phyloP scores from a whole-genome alignment of 64 coral and sea anemone genomes.

The Porites lutea region DNA sequence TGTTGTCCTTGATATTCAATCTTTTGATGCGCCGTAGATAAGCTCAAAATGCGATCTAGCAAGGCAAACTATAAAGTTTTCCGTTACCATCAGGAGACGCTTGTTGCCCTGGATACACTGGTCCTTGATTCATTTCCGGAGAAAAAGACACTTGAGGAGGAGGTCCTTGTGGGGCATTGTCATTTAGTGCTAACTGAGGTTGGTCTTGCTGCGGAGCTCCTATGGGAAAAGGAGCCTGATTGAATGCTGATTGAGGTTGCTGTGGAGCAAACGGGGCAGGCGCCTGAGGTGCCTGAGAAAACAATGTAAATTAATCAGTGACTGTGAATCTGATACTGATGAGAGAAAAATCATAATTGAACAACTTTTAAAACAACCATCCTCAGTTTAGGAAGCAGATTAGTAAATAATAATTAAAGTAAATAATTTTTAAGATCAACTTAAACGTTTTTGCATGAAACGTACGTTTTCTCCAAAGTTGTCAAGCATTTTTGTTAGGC shows the following conservation, averaged over 20 bases:
- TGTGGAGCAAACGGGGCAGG: neutral
- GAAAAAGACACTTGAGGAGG: conserved; percentile 7
- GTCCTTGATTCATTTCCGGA: conserved; percentile 20
- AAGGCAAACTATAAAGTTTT: too few relatives aligned
- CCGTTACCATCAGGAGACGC: neutral
- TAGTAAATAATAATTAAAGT: too few relatives aligned
- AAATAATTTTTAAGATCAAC: too few relatives aligned
- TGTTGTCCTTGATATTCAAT: too few relatives aligned
- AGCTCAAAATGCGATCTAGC: too few relatives aligned
- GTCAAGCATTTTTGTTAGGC: too few relatives aligned
- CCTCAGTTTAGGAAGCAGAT: too few relatives aligned
- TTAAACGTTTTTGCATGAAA: too few relatives aligned
- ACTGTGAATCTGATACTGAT: neutral
- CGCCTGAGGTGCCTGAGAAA: neutral
- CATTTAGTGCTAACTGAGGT: conserved; percentile 1
- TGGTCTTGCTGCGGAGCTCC: conserved; percentile 7
- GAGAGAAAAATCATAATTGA: neutral
- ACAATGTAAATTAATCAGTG: neutral
- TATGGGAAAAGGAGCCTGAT: neutral
- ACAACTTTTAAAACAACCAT: too few relatives aligned
- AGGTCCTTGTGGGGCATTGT: neutral
- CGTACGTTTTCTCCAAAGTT: too few relatives aligned
- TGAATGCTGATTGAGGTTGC: neutral
- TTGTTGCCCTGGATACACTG: conserved; percentile 21
- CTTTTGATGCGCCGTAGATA: too few relatives aligned